Conservation (phyloP, 2,113 vertebrate genomes). For the Rhombomys opimus region DNA sequence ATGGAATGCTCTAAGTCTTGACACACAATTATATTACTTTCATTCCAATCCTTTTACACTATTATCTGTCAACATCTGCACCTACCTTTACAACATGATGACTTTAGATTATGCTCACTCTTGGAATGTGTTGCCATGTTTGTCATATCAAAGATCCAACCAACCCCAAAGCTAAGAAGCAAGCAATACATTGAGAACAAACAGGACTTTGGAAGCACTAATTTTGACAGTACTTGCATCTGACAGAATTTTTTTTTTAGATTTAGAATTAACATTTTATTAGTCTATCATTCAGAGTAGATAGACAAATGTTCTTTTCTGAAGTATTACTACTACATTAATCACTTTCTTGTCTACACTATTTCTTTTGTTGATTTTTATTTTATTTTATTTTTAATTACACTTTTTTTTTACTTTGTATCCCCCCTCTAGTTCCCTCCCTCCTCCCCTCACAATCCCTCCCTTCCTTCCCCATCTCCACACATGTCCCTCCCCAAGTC, state of each 20-base stretch:
- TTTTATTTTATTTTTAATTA: too few relatives aligned
- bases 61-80: neutral
- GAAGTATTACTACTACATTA: too few relatives aligned
- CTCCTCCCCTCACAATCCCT: too few relatives aligned
- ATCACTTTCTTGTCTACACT: too few relatives aligned
- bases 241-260: neutral
- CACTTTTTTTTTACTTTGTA: too few relatives aligned
- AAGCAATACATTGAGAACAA: neutral
- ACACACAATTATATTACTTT: neutral
- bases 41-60: neutral
- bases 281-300: too few relatives aligned
- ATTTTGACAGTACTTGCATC: neutral
- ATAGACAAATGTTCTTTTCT: too few relatives aligned
- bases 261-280: too few relatives aligned
- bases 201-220: neutral
- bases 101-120: neutral
- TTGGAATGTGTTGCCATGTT: accelerated
- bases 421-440: too few relatives aligned
- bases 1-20: neutral
- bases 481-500: too few relatives aligned
- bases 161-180: neutral
- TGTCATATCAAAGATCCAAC: neutral
- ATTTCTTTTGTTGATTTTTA: too few relatives aligned
- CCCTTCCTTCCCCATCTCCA: too few relatives aligned
- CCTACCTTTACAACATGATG: neutral